phyloP scores from a whole-genome alignment of 2,888 invertebrate species.

The Eupithecia vulgata region DNA sequence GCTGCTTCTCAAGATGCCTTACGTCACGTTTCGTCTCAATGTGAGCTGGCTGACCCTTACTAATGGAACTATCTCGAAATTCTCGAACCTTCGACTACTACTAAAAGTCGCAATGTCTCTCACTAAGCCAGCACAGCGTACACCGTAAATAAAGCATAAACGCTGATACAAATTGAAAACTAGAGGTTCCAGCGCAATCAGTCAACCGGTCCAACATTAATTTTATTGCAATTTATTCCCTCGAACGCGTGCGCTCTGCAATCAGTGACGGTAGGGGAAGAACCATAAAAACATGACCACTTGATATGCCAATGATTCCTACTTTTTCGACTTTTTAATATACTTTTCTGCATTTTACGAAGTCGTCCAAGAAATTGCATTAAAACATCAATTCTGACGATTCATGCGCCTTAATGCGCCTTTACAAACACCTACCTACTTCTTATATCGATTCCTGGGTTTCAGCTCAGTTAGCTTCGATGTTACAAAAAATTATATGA shows the following conservation, averaged over 20 bases:
- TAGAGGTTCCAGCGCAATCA: constrained; percentile 67
- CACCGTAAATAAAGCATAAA: constrained; percentile 18
- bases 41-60: constrained; percentile 8
- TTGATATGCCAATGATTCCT: neutral
- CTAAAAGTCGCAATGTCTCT: neutral
- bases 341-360: neutral
- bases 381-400: neutral
- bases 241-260: constrained; percentile 65
- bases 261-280: constrained; percentile 51
- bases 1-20: no score
- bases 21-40: constrained; percentile 11
- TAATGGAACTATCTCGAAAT: neutral
- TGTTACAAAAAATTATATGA: neutral
- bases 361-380: neutral
- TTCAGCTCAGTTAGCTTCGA: neutral
- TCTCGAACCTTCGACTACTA: neutral
- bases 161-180: constrained; percentile 62
- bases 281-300: constrained; percentile 8
- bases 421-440: neutral
- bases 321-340: neutral
- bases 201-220: constrained; percentile 69
- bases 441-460: neutral
- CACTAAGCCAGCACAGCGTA: neutral
- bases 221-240: constrained; percentile 74
- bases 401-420: no score